Evolutionary conservation across 2,113 vertebrate genomes (phyloP).

Genomic region (Thomomys bottae): DNA sequence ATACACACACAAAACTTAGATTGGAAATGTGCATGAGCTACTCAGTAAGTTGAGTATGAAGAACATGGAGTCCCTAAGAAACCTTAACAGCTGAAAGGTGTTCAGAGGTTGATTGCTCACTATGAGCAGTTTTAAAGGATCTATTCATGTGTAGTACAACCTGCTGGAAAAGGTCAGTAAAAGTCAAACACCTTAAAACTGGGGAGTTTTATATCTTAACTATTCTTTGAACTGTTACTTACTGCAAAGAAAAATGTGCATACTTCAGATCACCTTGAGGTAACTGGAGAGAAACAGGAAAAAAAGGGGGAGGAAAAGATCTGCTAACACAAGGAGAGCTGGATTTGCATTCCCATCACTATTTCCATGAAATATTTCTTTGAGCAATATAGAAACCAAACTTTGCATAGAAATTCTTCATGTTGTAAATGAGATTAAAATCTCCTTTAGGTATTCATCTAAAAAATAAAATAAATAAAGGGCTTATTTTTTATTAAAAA

Average conservation of each 20-base stretch:
- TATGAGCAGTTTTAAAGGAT: slow-evolving; percentile 14
- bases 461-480: not conserved
- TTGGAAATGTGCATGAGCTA: slow-evolving; percentile 19
- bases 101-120: not conserved
- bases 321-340: not conserved
- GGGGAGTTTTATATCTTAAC: slow-evolving; percentile 38
- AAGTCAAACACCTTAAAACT: slow-evolving; percentile 30
- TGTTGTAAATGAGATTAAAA: not conserved
- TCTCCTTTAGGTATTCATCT: not conserved
- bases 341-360: not conserved
- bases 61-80: not conserved
- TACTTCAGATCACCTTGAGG: slow-evolving; percentile 10
- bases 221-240: slow-evolving; percentile 50
- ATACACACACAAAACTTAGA: not conserved
- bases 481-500: rapidly evolving
- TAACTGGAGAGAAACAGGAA: not conserved
- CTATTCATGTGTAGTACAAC: slow-evolving; percentile 37
- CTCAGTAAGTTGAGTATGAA: slow-evolving; percentile 8
- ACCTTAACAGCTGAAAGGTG: slow-evolving; percentile 7
- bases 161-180: slow-evolving; percentile 55
- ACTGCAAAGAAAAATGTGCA: not conserved
- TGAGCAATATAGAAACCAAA: not conserved
- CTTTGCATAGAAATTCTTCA: not conserved
- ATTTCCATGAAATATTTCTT: not conserved
- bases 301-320: not conserved